A percentile compares a stretch with the other conserved stretches of the same genome.
Conservation (phyloP, 2,797 vertebrate species). For the Darevskia nairensis region DNA sequence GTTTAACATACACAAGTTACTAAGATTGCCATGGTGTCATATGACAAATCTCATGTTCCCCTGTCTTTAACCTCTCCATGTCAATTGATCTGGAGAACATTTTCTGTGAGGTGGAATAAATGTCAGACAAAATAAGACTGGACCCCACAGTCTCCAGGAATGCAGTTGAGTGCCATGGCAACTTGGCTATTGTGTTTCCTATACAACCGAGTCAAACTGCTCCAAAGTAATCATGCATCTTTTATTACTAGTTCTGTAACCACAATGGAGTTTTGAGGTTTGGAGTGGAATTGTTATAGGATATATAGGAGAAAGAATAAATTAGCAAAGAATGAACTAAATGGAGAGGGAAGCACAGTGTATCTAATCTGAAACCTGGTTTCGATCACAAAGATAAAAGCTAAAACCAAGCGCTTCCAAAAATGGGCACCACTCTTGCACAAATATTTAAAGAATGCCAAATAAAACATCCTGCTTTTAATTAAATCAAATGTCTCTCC, state of each 20-base stretch:
- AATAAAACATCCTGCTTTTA: constrained; percentile 19
- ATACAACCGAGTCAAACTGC: neutral
- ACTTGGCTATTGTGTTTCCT: neutral
- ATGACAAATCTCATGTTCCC: neutral
- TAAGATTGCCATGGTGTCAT: neutral
- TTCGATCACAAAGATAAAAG: constrained; percentile 6
- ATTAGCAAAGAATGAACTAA: constrained; percentile 2
- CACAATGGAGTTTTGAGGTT: constrained; percentile 10
- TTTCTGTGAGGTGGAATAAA: neutral
- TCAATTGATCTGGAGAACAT: neutral
- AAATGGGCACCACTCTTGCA: constrained; percentile 43
- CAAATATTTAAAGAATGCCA: constrained; percentile 42
- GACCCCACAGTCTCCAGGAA: neutral
- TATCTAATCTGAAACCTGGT: neutral
- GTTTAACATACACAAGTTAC: neutral
- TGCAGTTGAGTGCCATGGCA: neutral
- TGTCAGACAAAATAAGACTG: neutral
- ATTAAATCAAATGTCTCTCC: neutral
- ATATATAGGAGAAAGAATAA: neutral
- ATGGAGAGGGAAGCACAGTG: neutral
- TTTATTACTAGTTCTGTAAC: constrained; percentile 10
- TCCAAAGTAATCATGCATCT: neutral
- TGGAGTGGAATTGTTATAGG: neutral
- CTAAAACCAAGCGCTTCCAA: constrained; percentile 6
- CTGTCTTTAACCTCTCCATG: neutral